Percentiles rank a stretch among this genome's conserved stretches.
These are phyloP conservation scores for Lycocorax pyrrhopterus DNA, from an alignment of 2,113 vertebrate species.

Conservation along the genomic window DNA sequence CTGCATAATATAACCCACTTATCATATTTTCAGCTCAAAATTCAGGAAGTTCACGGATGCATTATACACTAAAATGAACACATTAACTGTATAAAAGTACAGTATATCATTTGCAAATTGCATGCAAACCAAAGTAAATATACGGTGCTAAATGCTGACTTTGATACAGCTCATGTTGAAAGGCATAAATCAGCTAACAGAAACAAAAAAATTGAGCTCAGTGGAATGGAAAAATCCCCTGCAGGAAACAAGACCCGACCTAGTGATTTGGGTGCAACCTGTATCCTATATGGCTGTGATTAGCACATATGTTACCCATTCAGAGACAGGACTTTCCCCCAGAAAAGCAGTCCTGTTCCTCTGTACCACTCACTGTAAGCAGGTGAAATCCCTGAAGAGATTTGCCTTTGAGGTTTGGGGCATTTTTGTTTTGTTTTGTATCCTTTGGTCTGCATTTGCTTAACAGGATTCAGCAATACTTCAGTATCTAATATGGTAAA, in stretches of 20 bases:
- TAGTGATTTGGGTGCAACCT: background rate
- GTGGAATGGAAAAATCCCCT: background rate
- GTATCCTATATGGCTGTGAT: background rate
- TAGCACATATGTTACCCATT: background rate
- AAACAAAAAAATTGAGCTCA: background rate
- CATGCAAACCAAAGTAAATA: background rate
- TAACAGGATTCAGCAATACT: background rate
- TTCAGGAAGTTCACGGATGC: slow-evolving; percentile 19
- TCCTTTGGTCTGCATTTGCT: background rate
- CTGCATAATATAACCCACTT: slow-evolving; percentile 53
- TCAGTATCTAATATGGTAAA: background rate
- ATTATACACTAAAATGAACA: slow-evolving; percentile 34
- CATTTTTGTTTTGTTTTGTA: background rate
- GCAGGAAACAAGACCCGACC: background rate
- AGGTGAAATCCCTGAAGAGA: background rate
- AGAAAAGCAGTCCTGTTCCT: background rate
- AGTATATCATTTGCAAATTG: slow-evolving; percentile 26
- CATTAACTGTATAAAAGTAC: slow-evolving; percentile 27
- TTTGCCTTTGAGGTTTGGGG: background rate
- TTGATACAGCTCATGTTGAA: slow-evolving; percentile 16
- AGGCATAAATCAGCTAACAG: slow-evolving; percentile 10
- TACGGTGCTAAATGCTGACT: background rate
- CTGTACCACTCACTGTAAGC: background rate
- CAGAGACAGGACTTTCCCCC: background rate
- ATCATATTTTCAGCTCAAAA: slow-evolving; percentile 55